These are phyloP conservation scores for Galerucella calmariensis DNA, from an alignment of 2,888 invertebrate species.

Conservation along the genomic window DNA sequence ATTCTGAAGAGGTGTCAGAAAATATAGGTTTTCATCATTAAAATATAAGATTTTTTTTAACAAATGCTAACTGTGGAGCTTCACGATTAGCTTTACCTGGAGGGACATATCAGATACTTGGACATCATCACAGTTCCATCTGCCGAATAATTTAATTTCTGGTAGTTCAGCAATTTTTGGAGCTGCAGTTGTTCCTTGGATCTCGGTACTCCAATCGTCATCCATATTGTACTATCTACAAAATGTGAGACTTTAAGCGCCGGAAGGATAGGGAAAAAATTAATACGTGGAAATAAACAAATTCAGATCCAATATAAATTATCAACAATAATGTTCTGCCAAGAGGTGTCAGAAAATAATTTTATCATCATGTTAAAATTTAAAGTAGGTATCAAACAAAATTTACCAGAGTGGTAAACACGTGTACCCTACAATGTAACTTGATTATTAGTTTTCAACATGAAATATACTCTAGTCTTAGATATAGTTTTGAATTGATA, in stretches of 20 bases:
- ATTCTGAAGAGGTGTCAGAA: conserved; percentile 65
- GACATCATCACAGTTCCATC: conserved; percentile 98
- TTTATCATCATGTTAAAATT: conserved; percentile 53
- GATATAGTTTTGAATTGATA: not conserved
- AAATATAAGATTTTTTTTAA: conserved; percentile 1
- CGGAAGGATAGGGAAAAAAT: not conserved
- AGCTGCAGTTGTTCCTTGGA: conserved; percentile 68
- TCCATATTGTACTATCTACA: conserved; percentile 60
- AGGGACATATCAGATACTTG: conserved; percentile 98
- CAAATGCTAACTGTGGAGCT: not conserved
- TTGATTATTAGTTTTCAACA: not conserved
- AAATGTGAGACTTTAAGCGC: conserved; percentile 18
- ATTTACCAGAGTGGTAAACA: conserved; percentile 1
- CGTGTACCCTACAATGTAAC: conserved; percentile 8
- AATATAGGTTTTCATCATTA: conserved; percentile 50
- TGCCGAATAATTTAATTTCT: conserved; percentile 97
- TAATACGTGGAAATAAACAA: not conserved
- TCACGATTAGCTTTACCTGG: conserved; percentile 71
- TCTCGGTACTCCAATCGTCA: conserved; percentile 71
- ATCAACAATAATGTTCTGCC: conserved; percentile 60
- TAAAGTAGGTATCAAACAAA: not conserved
- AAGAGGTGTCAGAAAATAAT: conserved; percentile 63
- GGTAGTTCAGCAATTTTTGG: conserved; percentile 83
- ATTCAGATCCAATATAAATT: conserved; percentile 27
- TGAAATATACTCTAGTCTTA: no score